phyloP scores from a whole-genome alignment of 2,113 vertebrate species.

The Macrotis lagotis region DNA sequence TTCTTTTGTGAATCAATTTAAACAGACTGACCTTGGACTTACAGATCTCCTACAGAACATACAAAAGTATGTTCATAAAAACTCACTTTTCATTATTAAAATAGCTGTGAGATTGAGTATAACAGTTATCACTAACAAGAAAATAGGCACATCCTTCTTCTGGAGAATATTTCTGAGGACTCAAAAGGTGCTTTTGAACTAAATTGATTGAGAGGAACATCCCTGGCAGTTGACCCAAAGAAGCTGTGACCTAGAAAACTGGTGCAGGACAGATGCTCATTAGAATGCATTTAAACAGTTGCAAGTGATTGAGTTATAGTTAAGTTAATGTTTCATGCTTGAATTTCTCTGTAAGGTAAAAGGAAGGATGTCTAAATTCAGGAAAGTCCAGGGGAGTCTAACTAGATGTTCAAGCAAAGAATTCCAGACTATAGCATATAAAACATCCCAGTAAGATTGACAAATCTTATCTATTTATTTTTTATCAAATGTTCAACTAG shows the following conservation, averaged over 20 bases:
- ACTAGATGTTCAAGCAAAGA: not conserved
- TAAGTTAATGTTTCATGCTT: not conserved
- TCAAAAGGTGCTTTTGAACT: not conserved
- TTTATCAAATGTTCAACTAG: not conserved
- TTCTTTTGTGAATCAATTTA: constrained; percentile 52
- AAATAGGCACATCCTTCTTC: constrained; percentile 32
- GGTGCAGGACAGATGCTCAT: not conserved
- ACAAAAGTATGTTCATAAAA: constrained; percentile 34
- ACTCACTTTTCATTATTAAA: constrained; percentile 29
- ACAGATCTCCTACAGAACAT: constrained; percentile 1
- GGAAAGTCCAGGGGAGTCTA: not conserved
- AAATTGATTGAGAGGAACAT: not conserved
- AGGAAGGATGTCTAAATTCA: not conserved
- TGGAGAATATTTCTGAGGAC: not conserved
- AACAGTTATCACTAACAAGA: constrained; percentile 20
- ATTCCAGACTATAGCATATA: not conserved
- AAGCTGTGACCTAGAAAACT: not conserved
- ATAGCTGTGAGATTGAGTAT: not conserved
- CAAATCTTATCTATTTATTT: not conserved
- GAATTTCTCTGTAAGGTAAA: not conserved
- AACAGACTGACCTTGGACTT: constrained; percentile 7
- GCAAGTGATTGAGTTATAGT: constrained; percentile 26
- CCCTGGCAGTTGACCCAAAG: not conserved
- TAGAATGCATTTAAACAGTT: constrained; percentile 30
- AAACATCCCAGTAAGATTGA: not conserved